These are phyloP conservation scores for Synanceia verrucosa DNA, from an alignment of 2,797 vertebrate genomes.

Conservation along the genomic window DNA sequence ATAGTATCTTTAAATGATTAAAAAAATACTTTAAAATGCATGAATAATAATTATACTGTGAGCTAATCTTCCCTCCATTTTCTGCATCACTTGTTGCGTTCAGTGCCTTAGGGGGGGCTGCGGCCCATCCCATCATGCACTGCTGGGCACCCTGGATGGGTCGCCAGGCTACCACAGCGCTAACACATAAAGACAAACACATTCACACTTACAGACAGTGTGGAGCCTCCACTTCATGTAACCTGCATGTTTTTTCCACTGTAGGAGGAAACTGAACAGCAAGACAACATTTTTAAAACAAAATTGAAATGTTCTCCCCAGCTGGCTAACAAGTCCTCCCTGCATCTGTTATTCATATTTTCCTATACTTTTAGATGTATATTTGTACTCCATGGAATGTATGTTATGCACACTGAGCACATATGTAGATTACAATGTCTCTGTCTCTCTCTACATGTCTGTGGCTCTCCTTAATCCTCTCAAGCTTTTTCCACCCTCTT, in stretches of 20 bases:
- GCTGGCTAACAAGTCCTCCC: too few species aligned
- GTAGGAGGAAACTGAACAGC: conserved; percentile 18
- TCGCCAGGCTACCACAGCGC: conserved; percentile 22
- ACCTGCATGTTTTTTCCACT: conserved; percentile 23
- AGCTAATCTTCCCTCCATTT: conserved; percentile 1
- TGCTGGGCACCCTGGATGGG: conserved; percentile 18
- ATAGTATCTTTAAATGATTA: not conserved
- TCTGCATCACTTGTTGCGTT: conserved; percentile 12
- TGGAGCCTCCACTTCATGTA: conserved; percentile 26
- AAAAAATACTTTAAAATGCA: not conserved
- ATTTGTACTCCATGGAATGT: conserved; percentile 24
- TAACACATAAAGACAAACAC: conserved; percentile 47
- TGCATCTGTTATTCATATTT: conserved; percentile 17
- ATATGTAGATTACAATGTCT: conserved; percentile 38
- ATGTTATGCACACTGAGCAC: conserved; percentile 41
- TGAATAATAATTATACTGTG: not conserved
- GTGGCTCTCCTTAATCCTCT: conserved; percentile 65
- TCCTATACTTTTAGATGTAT: conserved; percentile 24
- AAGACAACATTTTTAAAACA: too few species aligned
- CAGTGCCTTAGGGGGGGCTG: not conserved
- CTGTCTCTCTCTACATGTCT: conserved; percentile 42
- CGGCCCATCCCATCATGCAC: conserved; percentile 34
- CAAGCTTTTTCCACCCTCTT: conserved; percentile 46
- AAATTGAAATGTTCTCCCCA: too few species aligned
- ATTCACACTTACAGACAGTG: conserved; percentile 48